Percentiles rank a stretch among this genome's conserved stretches.
phyloP scores from a whole-genome alignment of 2,113 vertebrate species.

The Microtus oregoni region DNA sequence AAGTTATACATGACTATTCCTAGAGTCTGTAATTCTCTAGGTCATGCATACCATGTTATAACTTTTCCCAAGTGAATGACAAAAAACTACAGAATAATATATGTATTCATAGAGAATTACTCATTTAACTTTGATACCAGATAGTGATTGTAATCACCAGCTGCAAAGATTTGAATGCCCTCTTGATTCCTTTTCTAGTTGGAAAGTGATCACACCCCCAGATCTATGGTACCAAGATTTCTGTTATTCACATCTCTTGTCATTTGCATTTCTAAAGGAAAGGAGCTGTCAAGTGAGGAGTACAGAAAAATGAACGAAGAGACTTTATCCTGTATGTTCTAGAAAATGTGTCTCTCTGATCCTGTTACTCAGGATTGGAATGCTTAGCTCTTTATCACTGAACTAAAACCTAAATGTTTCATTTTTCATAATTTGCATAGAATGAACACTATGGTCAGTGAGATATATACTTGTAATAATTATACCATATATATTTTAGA shows the following conservation, averaged over 20 bases:
- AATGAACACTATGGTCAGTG: not conserved
- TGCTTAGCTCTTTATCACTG: not conserved
- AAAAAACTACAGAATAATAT: constrained; percentile 33
- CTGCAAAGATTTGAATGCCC: constrained; percentile 34
- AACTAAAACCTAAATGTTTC: not conserved
- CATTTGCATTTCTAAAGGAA: constrained; percentile 50
- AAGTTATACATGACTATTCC: not conserved
- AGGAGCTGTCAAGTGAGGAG: constrained; percentile 7
- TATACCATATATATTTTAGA: not conserved
- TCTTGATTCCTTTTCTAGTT: constrained; percentile 47
- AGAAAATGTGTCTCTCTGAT: constrained; percentile 17
- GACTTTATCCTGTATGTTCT: constrained; percentile 16
- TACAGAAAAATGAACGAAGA: constrained; percentile 27
- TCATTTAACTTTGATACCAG: not conserved
- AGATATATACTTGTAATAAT: not conserved
- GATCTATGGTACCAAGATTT: constrained; percentile 14
- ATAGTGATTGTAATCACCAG: constrained; percentile 47
- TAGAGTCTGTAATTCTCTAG: not conserved
- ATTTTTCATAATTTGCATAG: not conserved
- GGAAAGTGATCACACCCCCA: constrained; percentile 15
- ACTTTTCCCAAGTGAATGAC: not conserved
- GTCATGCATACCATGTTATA: not conserved
- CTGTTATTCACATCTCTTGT: constrained; percentile 35
- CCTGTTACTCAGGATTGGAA: not conserved
- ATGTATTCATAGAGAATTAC: not conserved